These are phyloP conservation scores for Drosophila ficusphila DNA, from an alignment of 1,140 invertebrate species.

Conservation along the genomic window DNA sequence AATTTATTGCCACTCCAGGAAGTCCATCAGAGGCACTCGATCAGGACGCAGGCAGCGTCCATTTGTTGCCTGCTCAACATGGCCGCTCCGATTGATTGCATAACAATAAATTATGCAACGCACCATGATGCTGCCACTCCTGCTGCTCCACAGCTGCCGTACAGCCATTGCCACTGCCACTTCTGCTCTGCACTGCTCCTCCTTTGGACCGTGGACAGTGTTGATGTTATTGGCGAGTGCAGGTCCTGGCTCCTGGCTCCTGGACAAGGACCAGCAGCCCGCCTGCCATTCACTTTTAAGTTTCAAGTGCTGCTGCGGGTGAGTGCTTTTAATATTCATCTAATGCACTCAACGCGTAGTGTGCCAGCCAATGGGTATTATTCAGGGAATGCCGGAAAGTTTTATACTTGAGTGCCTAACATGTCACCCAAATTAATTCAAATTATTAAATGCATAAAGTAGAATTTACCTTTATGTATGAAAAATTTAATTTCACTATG, in stretches of 20 bases:
- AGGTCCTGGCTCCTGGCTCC: too few relatives aligned
- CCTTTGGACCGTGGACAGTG: neutral
- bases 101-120: slow-evolving; percentile 64
- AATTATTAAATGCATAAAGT: too few relatives aligned
- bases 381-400: neutral
- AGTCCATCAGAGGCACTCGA: slow-evolving; percentile 20
- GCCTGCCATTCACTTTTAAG: slow-evolving; percentile 33
- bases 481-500: too few relatives aligned
- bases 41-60: slow-evolving; percentile 19
- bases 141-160: slow-evolving; percentile 4
- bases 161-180: too few relatives aligned
- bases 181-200: neutral
- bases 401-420: too few relatives aligned
- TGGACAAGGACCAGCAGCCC: slow-evolving; percentile 29
- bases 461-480: too few relatives aligned
- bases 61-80: slow-evolving; percentile 41
- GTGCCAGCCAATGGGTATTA: neutral
- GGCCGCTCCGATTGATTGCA: slow-evolving; percentile 47
- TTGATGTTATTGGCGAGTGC: slow-evolving; percentile 28
- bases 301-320: slow-evolving; percentile 36
- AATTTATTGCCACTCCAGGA: slow-evolving; percentile 33
- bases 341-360: slow-evolving; percentile 69
- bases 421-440: too few relatives aligned
- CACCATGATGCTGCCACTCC: slow-evolving; percentile 28
- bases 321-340: slow-evolving; percentile 78